Base-by-base conservation (phyloP, 2,797 vertebrate species). In the Labroides dimidiatus region DNA sequence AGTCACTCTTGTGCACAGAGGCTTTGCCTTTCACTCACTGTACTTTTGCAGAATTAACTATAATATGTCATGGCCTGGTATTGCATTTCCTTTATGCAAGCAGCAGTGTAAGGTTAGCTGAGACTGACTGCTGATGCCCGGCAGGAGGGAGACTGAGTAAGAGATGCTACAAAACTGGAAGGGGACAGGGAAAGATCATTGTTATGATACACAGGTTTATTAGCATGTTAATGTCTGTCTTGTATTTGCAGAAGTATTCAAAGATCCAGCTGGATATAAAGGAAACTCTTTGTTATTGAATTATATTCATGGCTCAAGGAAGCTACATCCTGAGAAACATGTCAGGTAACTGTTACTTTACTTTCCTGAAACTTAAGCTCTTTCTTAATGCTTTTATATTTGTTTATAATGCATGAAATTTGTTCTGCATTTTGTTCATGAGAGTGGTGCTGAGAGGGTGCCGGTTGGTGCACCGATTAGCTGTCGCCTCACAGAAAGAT, bases 81-180 rank as follows among this genome's bases (percentile, higher is more conserved):
- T 92, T 88, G 69, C 62, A 90, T 93, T 92, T 87, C 92, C 88
- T 84, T 55, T 74, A 64, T 84, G 84, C 72, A 87, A 90, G 90
- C 91, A 90, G 90, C 90, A 82, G n/a, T 85, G 80, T 74, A 74
- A 75, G 66, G 70, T 71, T 59, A 81, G 76, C 75, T 63, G 81
- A 57, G 82, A 79, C 68, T 69, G 82, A 89, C 56, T 63, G 79
- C 52, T 64, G 54, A 39, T 69, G 15, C 68, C 61, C 30, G 50
- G 50, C 42, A 33, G 2, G 45, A 77, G 49, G 50, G 69, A 27
- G 64, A 37, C 15, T 53, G 47, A 63, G 45, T 1, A 10, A 56
- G 21, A 11, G 67, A 58, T 65, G 69, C 61, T 69, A 68, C 23
- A 20, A 20, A 42, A 67, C 10, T 8, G 19, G 6, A 43, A 37